Conservation (phyloP, 2,888 invertebrate species). For the Yponomeuta evonymella region DNA sequence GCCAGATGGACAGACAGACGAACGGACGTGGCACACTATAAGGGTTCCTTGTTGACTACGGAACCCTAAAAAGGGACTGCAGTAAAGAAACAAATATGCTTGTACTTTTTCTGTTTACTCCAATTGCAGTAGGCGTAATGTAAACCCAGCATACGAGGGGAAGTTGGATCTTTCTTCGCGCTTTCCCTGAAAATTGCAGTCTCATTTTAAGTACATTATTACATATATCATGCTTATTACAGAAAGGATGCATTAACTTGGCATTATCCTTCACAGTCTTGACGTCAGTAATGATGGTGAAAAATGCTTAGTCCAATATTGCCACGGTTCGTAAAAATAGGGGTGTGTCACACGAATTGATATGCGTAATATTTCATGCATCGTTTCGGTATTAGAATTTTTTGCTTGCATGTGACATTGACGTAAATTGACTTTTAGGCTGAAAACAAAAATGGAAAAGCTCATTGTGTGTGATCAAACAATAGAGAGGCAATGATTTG, state of each 20-base stretch:
- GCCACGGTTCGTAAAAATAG: constrained; percentile 30
- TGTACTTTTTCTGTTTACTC: background rate
- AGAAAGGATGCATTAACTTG: constrained; percentile 32
- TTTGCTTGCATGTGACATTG: background rate
- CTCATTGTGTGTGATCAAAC: no score
- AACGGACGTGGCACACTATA: no score
- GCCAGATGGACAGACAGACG: no score
- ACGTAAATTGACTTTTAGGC: background rate
- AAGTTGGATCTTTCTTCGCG: background rate
- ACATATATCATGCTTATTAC: constrained; percentile 28
- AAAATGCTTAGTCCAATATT: constrained; percentile 34
- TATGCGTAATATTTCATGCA: constrained; percentile 16
- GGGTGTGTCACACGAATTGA: constrained; percentile 30
- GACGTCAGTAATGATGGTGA: constrained; percentile 49
- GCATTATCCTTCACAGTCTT: constrained; percentile 41
- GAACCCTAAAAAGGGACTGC: no score
- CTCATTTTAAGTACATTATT: constrained; percentile 28
- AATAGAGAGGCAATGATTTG: no score
- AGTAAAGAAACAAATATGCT: no score
- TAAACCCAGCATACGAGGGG: background rate
- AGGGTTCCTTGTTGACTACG: no score
- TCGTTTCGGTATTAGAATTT: constrained; percentile 7
- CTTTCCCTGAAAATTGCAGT: constrained; percentile 23
- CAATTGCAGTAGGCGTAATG: background rate
- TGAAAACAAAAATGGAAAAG: background rate